phyloP scores from a whole-genome alignment of 2,888 invertebrate species.

The Litoditis marina region DNA sequence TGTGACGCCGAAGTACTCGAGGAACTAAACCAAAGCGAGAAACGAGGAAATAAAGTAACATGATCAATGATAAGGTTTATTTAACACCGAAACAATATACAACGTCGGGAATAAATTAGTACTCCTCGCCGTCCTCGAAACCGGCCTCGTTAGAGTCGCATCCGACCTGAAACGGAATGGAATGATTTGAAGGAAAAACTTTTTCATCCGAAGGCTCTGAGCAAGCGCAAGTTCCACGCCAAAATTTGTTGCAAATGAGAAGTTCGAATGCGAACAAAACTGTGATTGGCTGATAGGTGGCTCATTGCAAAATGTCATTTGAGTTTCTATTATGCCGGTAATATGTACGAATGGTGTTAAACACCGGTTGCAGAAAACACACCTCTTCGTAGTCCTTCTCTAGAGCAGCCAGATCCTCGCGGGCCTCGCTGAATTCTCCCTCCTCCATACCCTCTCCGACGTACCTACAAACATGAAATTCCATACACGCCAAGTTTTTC shows the following conservation, averaged over 20 bases:
- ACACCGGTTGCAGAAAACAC: conserved; percentile 14
- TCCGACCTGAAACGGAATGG: conserved; percentile 7
- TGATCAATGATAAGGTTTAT: conserved; percentile 6
- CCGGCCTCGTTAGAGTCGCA: conserved; percentile 41
- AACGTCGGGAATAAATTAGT: conserved; percentile 16
- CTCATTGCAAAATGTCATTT: too few species aligned
- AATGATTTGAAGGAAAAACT: background rate
- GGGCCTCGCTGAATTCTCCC: conserved; percentile 60
- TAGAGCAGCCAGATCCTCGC: conserved; percentile 55
- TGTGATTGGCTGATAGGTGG: too few species aligned
- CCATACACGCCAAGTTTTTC: background rate
- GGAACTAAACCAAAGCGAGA: background rate
- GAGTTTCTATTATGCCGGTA: too few species aligned
- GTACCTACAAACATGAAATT: conserved; percentile 66
- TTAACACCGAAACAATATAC: background rate
- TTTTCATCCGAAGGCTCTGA: background rate
- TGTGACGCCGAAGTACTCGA: too few species aligned
- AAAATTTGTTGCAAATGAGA: too few species aligned
- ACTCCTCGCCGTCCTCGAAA: conserved; percentile 40
- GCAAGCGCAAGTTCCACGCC: too few species aligned
- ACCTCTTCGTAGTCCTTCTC: conserved; percentile 57
- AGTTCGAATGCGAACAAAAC: too few species aligned
- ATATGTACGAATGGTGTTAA: too few species aligned
- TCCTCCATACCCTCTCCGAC: conserved; percentile 62
- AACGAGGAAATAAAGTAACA: background rate